Conservation (phyloP, 2,888 invertebrate species). For the Caenorhabditis plicata region DNA sequence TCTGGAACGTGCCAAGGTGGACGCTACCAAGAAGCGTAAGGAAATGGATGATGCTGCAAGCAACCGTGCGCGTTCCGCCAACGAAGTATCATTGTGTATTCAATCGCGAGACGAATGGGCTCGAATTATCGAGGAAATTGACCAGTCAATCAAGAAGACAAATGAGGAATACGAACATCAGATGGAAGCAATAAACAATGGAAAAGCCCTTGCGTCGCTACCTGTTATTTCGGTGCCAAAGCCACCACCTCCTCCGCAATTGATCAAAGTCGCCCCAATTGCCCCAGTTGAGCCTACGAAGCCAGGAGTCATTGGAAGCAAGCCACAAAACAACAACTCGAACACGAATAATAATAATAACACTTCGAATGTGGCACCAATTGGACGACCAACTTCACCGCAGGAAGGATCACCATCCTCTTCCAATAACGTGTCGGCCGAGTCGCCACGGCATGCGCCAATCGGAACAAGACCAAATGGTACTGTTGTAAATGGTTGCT, state of each 20-base stretch:
- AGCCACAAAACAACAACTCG: no score
- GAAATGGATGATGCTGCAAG: conserved; percentile 26
- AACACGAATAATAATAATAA: no score
- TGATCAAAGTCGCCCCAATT: conserved; percentile 22
- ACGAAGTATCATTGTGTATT: conserved; percentile 6
- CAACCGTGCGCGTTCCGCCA: not conserved
- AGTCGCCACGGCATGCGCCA: conserved; percentile 20
- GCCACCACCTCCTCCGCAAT: conserved; percentile 50
- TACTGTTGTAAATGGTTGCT: conserved; percentile 5
- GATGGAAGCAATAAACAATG: conserved; percentile 47
- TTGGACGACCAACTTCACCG: not conserved
- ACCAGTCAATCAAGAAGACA: conserved; percentile 31
- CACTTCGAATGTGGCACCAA: not conserved
- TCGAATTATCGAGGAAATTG: conserved; percentile 13
- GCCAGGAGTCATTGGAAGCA: conserved; percentile 26
- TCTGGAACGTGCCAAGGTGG: conserved; percentile 54
- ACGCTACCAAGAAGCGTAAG: conserved; percentile 31
- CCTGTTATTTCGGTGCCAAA: conserved; percentile 51
- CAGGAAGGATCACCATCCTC: not conserved
- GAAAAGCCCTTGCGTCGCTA: conserved; percentile 51
- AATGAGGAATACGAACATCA: conserved; percentile 44
- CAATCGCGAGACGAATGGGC: conserved; percentile 18
- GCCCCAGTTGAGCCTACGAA: conserved; percentile 25
- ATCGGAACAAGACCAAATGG: conserved; percentile 27
- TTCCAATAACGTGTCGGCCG: no score